A percentile compares a stretch with the other conserved stretches of the same genome.
Evolutionary conservation across 1,140 invertebrate genomes (phyloP).

Genomic region (Epicauta chinensis): DNA sequence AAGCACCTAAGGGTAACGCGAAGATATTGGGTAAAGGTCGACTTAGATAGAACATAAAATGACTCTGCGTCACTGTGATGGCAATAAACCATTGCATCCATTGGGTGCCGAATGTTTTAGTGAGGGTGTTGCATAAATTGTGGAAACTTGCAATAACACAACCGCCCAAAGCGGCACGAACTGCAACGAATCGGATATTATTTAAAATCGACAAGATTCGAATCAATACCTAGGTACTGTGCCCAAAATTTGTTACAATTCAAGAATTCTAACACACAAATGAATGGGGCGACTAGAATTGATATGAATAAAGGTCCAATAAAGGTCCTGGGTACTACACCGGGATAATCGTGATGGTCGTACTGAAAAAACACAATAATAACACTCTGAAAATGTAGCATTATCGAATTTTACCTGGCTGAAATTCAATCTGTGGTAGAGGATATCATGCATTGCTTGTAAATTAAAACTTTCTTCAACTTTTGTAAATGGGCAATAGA

Average conservation of each 20-base stretch:
- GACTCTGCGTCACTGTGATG: constrained; percentile 89
- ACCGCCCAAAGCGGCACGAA: constrained; percentile 71
- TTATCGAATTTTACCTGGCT: constrained; percentile 58
- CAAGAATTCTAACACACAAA: constrained; percentile 60
- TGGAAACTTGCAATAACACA: constrained; percentile 69
- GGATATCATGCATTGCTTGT: constrained; percentile 95
- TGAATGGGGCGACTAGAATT: constrained; percentile 68
- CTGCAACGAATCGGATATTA: constrained; percentile 53
- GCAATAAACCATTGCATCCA: constrained; percentile 77
- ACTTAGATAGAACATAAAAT: constrained; percentile 96
- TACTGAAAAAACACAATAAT: constrained; percentile 63
- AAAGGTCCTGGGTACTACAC: constrained; percentile 96
- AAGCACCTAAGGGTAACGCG: constrained; percentile 82
- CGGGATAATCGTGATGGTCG: constrained; percentile 97
- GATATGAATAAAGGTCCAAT: constrained; percentile 86
- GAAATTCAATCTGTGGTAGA: constrained; percentile 82
- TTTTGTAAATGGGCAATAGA: constrained; percentile 95
- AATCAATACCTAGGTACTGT: constrained; percentile 80
- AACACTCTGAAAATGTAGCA: background rate
- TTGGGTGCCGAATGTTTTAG: constrained; percentile 68
- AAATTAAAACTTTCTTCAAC: constrained; percentile 99
- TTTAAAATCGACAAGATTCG: constrained; percentile 2
- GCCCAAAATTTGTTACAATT: constrained; percentile 79
- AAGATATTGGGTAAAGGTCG: constrained; percentile 95
- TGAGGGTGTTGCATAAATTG: constrained; percentile 62